Evolutionary conservation across 2,888 invertebrate species (phyloP).

Genomic region (Erpobdella octoculata): DNA sequence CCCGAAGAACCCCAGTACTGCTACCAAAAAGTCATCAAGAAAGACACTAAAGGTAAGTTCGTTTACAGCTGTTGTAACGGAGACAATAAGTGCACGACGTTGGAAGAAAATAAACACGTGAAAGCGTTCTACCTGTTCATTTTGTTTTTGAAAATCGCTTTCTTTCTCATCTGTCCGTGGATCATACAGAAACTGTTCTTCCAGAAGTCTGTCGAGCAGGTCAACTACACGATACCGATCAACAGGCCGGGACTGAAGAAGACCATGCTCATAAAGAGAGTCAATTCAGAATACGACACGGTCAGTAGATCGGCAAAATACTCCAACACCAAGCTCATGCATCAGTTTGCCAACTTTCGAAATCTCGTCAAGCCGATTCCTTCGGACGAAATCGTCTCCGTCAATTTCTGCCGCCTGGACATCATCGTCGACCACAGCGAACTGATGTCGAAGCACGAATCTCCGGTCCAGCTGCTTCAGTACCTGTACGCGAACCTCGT

Average conservation of each 20-base stretch:
- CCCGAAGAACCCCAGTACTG: background rate
- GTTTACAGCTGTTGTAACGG: constrained; percentile 12
- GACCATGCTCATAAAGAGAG: constrained; percentile 37
- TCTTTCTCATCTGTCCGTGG: constrained; percentile 45
- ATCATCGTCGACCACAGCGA: constrained; percentile 35
- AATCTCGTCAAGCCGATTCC: constrained; percentile 35
- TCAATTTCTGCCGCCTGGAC: constrained; percentile 35
- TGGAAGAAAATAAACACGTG: constrained; percentile 43
- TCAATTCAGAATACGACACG: constrained; percentile 24
- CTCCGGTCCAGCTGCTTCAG: constrained; percentile 35
- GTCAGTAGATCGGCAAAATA: constrained; percentile 13
- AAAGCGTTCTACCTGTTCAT: constrained; percentile 43
- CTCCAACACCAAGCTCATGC: background rate
- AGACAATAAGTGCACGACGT: background rate
- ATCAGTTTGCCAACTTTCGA: constrained; percentile 35
- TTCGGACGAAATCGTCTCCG: constrained; percentile 35
- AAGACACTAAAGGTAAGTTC: constrained; percentile 19
- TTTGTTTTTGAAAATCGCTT: constrained; percentile 42
- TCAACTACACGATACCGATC: constrained; percentile 44
- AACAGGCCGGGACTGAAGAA: constrained; percentile 31
- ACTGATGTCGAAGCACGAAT: constrained; percentile 35
- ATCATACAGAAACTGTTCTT: constrained; percentile 45
- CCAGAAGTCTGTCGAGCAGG: constrained; percentile 43
- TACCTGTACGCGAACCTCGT: constrained; percentile 36
- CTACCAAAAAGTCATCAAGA: constrained; percentile 10